phyloP scores from a whole-genome alignment of 2,797 vertebrate species.

The Falco cherrug region DNA sequence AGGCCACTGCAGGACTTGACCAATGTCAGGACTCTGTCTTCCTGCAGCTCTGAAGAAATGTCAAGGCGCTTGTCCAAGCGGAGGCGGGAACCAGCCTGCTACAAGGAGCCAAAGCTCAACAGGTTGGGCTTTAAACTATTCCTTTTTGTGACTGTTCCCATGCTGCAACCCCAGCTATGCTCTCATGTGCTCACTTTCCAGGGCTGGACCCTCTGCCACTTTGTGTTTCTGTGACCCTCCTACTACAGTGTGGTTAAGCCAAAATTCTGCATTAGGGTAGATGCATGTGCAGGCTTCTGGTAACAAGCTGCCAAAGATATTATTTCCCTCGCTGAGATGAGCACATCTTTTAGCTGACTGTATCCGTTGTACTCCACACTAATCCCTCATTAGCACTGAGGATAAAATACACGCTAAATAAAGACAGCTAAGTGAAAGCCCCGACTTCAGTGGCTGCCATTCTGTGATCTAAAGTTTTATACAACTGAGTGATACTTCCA shows the following conservation, averaged over 20 bases:
- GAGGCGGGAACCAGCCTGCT: constrained; percentile 19
- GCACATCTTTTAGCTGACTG: background rate
- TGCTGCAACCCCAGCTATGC: background rate
- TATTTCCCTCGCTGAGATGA: background rate
- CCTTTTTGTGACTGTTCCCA: background rate
- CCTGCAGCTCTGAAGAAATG: background rate
- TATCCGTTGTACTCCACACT: background rate
- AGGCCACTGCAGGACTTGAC: constrained; percentile 64
- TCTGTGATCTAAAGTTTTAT: background rate
- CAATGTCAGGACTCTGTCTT: background rate
- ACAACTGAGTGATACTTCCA: background rate
- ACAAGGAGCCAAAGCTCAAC: constrained; percentile 57
- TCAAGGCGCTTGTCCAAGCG: background rate
- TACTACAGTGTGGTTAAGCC: background rate
- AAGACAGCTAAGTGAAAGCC: background rate
- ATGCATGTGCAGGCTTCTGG: background rate
- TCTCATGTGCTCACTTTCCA: background rate
- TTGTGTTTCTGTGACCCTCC: background rate
- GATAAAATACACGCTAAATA: background rate
- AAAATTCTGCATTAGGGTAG: background rate
- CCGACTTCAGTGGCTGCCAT: background rate
- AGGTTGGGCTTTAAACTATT: constrained; percentile 50
- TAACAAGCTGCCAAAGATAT: background rate
- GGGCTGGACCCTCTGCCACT: background rate
- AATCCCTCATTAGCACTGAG: background rate